Conservation (phyloP, 2,888 invertebrate species). For the Platycheirus albimanus region DNA sequence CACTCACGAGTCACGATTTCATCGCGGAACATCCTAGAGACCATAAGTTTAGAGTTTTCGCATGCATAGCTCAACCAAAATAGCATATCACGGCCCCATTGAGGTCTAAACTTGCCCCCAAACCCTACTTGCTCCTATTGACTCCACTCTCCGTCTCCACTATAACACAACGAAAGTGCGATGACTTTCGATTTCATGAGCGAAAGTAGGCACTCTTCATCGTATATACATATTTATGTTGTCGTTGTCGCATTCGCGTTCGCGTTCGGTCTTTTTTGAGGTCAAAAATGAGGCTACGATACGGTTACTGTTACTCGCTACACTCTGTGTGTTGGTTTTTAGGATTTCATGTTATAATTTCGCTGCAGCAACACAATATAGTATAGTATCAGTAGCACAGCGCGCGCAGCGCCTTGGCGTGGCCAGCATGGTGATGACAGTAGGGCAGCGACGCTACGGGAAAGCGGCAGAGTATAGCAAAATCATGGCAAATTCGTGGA, state of each 20-base stretch:
- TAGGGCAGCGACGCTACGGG: not conserved
- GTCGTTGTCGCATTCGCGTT: conserved; percentile 1
- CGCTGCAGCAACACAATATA: not conserved
- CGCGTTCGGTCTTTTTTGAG: conserved; percentile 61
- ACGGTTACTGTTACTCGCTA: conserved; percentile 8
- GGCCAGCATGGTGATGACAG: no score
- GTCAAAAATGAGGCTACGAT: conserved; percentile 72
- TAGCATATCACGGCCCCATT: conserved; percentile 55
- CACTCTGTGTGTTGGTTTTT: conserved; percentile 22
- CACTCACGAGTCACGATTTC: conserved; percentile 26
- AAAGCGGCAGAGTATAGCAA: conserved; percentile 2
- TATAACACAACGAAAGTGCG: conserved; percentile 77
- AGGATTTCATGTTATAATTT: conserved; percentile 37
- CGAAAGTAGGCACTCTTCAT: conserved; percentile 78
- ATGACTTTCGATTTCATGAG: conserved; percentile 82
- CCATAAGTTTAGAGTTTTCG: conserved; percentile 28
- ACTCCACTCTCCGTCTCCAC: conserved; percentile 77
- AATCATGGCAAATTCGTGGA: conserved; percentile 15
- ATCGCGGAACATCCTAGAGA: conserved; percentile 57
- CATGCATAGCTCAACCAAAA: conserved; percentile 17
- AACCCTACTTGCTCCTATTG: conserved; percentile 58
- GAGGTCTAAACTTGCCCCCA: conserved; percentile 72
- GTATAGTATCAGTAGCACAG: no score
- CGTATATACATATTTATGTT: no score
- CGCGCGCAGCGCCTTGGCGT: no score